A percentile compares a stretch with the other conserved stretches of the same genome.
Evolutionary conservation across 2,888 invertebrate genomes (phyloP).

Genomic region (Ophioninae sp.): DNA sequence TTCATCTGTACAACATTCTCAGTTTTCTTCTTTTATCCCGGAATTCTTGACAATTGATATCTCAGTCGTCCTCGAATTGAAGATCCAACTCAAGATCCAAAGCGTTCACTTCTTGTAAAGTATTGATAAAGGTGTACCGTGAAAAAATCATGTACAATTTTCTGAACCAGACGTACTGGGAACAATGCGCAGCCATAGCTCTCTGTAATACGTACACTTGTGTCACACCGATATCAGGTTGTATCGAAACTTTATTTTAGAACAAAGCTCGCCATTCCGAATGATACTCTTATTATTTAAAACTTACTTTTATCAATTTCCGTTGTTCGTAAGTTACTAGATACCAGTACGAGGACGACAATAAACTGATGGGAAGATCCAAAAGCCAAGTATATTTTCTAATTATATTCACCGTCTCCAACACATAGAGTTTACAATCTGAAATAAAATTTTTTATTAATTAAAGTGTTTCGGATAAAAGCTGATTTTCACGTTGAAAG

Average conservation of each 20-base stretch:
- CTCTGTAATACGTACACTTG: slow-evolving; percentile 79
- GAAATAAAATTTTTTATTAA: slow-evolving; percentile 75
- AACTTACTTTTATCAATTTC: slow-evolving; percentile 74
- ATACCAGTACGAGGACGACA: slow-evolving; percentile 90
- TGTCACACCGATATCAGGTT: background rate
- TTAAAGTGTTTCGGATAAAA: background rate
- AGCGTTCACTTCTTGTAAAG: slow-evolving; percentile 88
- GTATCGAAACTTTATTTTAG: background rate
- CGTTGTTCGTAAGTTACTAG: slow-evolving; percentile 77
- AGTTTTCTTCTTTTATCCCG: background rate
- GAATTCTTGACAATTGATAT: background rate
- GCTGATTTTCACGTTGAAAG: background rate
- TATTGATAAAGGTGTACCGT: slow-evolving; percentile 95
- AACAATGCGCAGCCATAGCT: slow-evolving; percentile 93
- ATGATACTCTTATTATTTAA: background rate
- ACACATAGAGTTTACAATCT: slow-evolving; percentile 92
- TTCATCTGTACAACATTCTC: slow-evolving; percentile 45
- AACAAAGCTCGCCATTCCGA: background rate
- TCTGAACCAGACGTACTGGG: slow-evolving; percentile 98
- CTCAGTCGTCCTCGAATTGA: slow-evolving; percentile 84
- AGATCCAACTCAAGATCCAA: slow-evolving; percentile 90
- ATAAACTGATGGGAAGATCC: slow-evolving; percentile 91
- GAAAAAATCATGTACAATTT: slow-evolving; percentile 94
- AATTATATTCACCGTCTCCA: slow-evolving; percentile 92
- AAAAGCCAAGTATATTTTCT: slow-evolving; percentile 93